Percentiles rank a stretch among this genome's conserved stretches.
These are phyloP conservation scores for Bufo gargarizans DNA, from an alignment of 2,113 vertebrate genomes.

Conservation along the genomic window DNA sequence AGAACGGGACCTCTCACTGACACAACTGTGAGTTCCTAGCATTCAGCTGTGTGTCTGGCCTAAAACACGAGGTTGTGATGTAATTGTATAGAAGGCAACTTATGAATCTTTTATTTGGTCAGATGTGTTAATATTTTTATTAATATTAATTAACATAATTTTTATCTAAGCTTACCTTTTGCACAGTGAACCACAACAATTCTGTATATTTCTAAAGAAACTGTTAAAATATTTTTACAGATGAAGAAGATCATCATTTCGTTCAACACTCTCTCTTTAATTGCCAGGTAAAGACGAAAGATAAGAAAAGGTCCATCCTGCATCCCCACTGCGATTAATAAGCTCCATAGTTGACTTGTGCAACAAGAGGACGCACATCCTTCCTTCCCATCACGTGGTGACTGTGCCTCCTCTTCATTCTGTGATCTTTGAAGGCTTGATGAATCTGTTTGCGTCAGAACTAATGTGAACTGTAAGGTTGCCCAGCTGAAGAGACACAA, in stretches of 20 bases:
- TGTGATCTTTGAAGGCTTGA: slow-evolving; percentile 4
- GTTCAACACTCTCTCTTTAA: slow-evolving; percentile 72
- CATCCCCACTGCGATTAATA: slow-evolving; percentile 72
- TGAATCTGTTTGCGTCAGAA: slow-evolving; percentile 70
- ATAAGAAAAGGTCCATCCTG: slow-evolving; percentile 76
- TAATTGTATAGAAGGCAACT: too few species aligned
- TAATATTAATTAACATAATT: too few species aligned
- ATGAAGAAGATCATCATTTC: slow-evolving; percentile 79
- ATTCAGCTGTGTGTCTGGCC: too few species aligned
- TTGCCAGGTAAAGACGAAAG: slow-evolving; percentile 74
- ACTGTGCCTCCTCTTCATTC: neutral
- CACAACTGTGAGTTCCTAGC: too few species aligned
- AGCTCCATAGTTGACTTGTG: slow-evolving; percentile 74
- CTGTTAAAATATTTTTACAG: slow-evolving; percentile 77
- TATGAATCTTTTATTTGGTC: too few species aligned
- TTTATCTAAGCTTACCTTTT: neutral
- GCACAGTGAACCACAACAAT: slow-evolving; percentile 65
- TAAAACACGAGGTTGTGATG: too few species aligned
- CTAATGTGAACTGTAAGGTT: slow-evolving; percentile 76
- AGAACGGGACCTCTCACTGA: too few species aligned
- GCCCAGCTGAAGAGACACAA: slow-evolving; percentile 76
- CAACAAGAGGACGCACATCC: slow-evolving; percentile 60
- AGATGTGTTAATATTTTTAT: too few species aligned
- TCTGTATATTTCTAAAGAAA: slow-evolving; percentile 75
- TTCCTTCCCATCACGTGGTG: neutral